A percentile compares a stretch with the other conserved stretches of the same genome.
Evolutionary conservation across 92 coral and sea anemone species (phyloP).

Genomic region (Galaxea fascicularis): DNA sequence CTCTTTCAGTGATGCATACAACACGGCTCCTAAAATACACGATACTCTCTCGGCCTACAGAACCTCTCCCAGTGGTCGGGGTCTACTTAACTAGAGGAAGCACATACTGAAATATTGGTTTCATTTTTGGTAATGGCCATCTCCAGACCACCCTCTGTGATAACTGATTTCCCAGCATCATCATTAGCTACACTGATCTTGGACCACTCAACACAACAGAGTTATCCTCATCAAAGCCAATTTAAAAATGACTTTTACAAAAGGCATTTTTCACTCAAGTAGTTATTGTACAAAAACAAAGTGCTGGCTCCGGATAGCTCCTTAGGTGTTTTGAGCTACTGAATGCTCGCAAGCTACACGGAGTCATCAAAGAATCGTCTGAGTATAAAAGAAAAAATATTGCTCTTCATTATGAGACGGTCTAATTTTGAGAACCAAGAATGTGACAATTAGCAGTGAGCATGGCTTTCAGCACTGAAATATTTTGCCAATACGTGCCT

Average conservation of each 20-base stretch:
- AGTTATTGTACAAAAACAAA: no score
- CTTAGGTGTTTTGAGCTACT: background rate
- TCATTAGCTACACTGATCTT: background rate
- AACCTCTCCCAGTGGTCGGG: no score
- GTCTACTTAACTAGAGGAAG: background rate
- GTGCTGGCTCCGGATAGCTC: background rate
- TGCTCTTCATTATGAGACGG: no score
- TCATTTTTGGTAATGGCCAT: slow-evolving; percentile 8
- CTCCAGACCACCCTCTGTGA: slow-evolving; percentile 21
- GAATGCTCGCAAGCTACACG: no score
- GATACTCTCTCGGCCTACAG: no score
- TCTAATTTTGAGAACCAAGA: background rate
- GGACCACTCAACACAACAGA: background rate
- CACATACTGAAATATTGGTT: slow-evolving; percentile 5
- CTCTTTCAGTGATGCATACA: no score
- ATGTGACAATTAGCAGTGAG: background rate
- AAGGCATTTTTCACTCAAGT: background rate
- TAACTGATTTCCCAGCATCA: background rate
- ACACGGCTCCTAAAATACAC: no score
- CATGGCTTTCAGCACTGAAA: no score
- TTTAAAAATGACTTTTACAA: background rate
- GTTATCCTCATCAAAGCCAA: background rate
- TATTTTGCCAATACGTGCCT: no score
- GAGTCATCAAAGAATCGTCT: no score
- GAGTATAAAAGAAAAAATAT: no score